Evolutionary conservation across 2,797 vertebrate genomes (phyloP), one percentile per base, ranked within the genome.

Genomic region (Rhynchonycteris naso): DNA sequence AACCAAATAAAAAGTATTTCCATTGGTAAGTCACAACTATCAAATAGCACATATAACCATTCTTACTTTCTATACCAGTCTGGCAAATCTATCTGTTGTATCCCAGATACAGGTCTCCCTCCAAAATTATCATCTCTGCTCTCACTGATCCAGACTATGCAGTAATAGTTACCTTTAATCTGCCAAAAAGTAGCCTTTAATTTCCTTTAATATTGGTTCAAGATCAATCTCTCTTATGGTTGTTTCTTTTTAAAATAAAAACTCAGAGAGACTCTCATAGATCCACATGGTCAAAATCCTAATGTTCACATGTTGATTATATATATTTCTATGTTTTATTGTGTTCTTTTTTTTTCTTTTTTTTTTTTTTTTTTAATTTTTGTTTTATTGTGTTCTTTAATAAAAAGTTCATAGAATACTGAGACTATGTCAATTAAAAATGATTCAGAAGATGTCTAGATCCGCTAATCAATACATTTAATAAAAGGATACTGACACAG

Each of bases 51-150:
- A 13, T 21, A 78, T 19, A 43, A 35, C 30, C 18, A 52, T 33
- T 58, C 35, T 79, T 22, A 43, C 56, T 91, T 92, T 63, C 15
- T 26, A 12, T 4, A 56, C 14, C n/a, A n/a, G 28, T 33, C 24
- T 78, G 52, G 72, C 0, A 0, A 81, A 21, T 90, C n/a, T 56
- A 47, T 86, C 59, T 56, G 72, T 28, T 59, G 0, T 22, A 58
- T 7, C 33, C 18, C 58, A 72, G 68, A 71, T 21, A 61, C 0
- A 35, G 24, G 13, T 80, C 72, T 72, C 35, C 15, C 21, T 76
- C 33, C 65, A 66, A 96, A 94, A 88, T 68, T 35, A 56, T 2
- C 47, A 24, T 83, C 66, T 93, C 50, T 94, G 56, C 16, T 90
- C 19, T 63, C 33, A 35, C 12, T 16, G 52, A 38, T 14, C 19